Base-by-base conservation (phyloP, 2,113 vertebrate species). In the Plotosus lineatus region DNA sequence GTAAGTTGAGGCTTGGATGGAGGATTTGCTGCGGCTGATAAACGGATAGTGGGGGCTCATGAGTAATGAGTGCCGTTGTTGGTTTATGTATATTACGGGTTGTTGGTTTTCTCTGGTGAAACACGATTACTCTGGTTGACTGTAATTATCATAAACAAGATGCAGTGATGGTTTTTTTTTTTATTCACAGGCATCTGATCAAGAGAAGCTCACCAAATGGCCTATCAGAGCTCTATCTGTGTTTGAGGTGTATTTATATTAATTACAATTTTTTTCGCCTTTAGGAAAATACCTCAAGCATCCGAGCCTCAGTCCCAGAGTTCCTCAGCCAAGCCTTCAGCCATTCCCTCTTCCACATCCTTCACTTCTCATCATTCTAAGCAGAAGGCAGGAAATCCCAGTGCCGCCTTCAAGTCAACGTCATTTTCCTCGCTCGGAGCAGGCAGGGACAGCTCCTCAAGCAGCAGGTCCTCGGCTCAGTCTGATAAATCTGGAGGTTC, bases 261-360 rank as follows among this genome's bases (percentile, higher is more conserved):
- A 36, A 51, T 14, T 33, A 46, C 9, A 17, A 42, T 0, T 17
- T 0, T 68, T 28, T 19, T 66, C 9, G 26, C 26, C 23, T 46
- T 1, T 90, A 97, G 96, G 90, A 97, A 95, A 92, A 96, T 97
- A 90, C 96, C 96, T 92, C 95, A 96, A 44, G 95, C 93, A 0
- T 88, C 92, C 53, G 95, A 95, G 85, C 90, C 89, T 85, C 93
- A 85, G 15, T 84, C 87, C 81, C 82, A 88, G 26, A 78, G 87
- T 66, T 75, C 89, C 36, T 84, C 88, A 23, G 73, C 87, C 71
- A 90, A 88, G 83, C 81, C 88, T 71, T 85, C 88, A 36, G 75
- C 78, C 2, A 82, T 89, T 21, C 83, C 86, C 0, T 80, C 87
- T 12, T 84, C 90, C 46, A 82, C 90, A 42, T 89, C 88, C 11